Evolutionary conservation across 2,797 vertebrate species (phyloP).

Genomic region (Girardinus metallicus): DNA sequence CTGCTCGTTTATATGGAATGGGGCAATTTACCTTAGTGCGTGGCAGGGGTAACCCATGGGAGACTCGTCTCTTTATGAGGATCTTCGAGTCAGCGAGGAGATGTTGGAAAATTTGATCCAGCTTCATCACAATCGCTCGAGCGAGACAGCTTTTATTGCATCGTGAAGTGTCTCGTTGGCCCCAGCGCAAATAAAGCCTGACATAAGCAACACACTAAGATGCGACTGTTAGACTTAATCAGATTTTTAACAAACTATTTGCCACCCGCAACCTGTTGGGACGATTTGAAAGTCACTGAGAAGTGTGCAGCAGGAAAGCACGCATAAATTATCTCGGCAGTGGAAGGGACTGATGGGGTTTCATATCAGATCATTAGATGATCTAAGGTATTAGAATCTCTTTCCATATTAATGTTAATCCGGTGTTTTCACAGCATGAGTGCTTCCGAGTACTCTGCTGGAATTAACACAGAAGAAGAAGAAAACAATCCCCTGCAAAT

Average conservation of each 20-base stretch:
- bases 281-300: slow-evolving; percentile 62
- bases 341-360: slow-evolving; percentile 32
- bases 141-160: slow-evolving; percentile 35
- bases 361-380: slow-evolving; percentile 38
- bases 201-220: slow-evolving; percentile 53
- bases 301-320: slow-evolving; percentile 33
- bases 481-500: neutral
- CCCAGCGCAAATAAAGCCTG: slow-evolving; percentile 69
- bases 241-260: slow-evolving; percentile 72
- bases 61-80: slow-evolving; percentile 26
- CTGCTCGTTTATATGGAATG: slow-evolving; percentile 8
- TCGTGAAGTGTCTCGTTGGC: slow-evolving; percentile 26
- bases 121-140: slow-evolving; percentile 15
- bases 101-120: slow-evolving; percentile 44
- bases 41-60: slow-evolving; percentile 6
- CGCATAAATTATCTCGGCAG: slow-evolving; percentile 40
- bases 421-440: slow-evolving; percentile 3
- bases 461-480: neutral
- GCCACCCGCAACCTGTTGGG: slow-evolving; percentile 56
- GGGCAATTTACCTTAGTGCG: slow-evolving; percentile 1
- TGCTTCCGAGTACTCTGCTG: slow-evolving; percentile 11
- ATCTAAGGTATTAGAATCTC: slow-evolving; percentile 38
- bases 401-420: slow-evolving; percentile 35
- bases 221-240: slow-evolving; percentile 64
- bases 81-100: slow-evolving; percentile 47